These are phyloP conservation scores for Brienomyrus longianalis DNA, from an alignment of 2,113 vertebrate genomes.

Conservation along the genomic window DNA sequence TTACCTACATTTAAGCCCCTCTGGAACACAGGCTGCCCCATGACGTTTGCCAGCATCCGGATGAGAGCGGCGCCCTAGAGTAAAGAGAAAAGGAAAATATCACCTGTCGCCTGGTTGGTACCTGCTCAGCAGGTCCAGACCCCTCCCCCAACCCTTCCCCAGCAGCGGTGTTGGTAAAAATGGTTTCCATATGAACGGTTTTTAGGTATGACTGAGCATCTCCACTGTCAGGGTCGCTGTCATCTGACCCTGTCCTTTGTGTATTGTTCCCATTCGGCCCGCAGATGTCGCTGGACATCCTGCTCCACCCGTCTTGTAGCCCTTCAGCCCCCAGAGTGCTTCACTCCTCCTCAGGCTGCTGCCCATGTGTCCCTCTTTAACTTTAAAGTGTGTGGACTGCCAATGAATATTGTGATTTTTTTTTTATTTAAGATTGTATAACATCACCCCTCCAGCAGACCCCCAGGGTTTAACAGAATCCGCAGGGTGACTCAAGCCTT, in stretches of 20 bases:
- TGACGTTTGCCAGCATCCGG: slow-evolving; percentile 95
- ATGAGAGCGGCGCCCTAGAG: slow-evolving; percentile 89
- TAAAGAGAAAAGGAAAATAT: background rate
- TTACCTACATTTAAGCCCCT: slow-evolving; percentile 88
- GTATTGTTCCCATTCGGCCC: too few relatives aligned
- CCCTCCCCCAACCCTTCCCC: background rate
- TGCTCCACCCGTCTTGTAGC: too few relatives aligned
- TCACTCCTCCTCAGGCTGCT: too few relatives aligned
- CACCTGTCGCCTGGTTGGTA: background rate
- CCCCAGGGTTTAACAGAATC: background rate
- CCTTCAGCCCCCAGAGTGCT: too few relatives aligned
- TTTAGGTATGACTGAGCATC: background rate
- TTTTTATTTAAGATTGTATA: background rate
- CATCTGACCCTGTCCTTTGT: too few relatives aligned
- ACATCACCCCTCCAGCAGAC: background rate
- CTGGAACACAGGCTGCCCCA: slow-evolving; percentile 89
- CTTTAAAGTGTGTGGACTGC: background rate
- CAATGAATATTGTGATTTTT: background rate
- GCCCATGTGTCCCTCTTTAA: too few relatives aligned
- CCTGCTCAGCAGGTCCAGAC: background rate
- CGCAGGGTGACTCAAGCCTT: slow-evolving; percentile 18
- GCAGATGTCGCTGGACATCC: too few relatives aligned
- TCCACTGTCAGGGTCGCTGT: background rate
- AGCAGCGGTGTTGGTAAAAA: background rate
- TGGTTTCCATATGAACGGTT: background rate